Conservation (phyloP, 2,888 invertebrate species). For the Eledone cirrhosa region DNA sequence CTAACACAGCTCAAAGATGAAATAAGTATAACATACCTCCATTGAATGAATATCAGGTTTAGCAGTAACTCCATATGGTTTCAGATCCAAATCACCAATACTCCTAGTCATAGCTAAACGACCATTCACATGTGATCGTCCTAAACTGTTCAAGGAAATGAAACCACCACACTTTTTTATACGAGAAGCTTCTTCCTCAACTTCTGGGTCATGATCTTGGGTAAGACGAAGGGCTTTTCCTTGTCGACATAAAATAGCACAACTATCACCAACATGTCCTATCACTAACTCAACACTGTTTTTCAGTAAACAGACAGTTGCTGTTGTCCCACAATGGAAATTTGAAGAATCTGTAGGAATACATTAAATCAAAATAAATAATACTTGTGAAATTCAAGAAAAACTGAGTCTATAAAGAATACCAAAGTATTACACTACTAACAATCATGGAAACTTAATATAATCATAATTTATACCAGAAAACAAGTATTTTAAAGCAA, state of each 20-base stretch:
- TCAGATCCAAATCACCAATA: conserved; percentile 70
- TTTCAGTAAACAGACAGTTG: conserved; percentile 69
- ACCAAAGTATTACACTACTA: no score
- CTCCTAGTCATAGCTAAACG: conserved; percentile 70
- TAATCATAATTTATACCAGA: no score
- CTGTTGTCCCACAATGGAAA: conserved; percentile 68
- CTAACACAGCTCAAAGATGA: no score
- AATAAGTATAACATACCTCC: conserved; percentile 55
- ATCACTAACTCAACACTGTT: conserved; percentile 68
- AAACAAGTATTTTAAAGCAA: no score
- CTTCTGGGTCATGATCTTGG: conserved; percentile 68
- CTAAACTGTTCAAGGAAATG: conserved; percentile 66
- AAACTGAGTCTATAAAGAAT: no score
- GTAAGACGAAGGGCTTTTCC: conserved; percentile 68
- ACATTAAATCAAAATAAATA: neutral
- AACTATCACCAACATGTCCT: conserved; percentile 70
- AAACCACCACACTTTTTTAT: conserved; percentile 67
- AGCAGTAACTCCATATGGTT: conserved; percentile 69
- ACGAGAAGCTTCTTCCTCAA: conserved; percentile 66
- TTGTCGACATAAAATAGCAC: conserved; percentile 69
- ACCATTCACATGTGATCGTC: conserved; percentile 67
- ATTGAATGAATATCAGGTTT: conserved; percentile 66
- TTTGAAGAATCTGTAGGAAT: conserved; percentile 40
- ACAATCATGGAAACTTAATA: no score
- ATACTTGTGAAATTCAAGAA: no score